Evolutionary conservation across 2,797 vertebrate genomes (phyloP).

Genomic region (Crypturellus tataupa): DNA sequence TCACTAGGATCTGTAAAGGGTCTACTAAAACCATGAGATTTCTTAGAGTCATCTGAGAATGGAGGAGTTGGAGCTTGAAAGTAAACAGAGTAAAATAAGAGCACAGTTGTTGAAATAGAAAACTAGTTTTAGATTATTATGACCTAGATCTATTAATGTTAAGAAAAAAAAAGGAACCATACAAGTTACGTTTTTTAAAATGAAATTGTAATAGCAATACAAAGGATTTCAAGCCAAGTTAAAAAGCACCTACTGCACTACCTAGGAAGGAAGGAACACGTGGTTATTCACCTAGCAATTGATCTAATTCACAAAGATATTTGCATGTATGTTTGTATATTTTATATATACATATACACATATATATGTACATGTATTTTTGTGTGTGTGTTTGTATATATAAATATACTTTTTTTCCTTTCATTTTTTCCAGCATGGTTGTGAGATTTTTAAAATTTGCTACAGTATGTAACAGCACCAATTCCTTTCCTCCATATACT

Average conservation of each 20-base stretch:
- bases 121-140: neutral
- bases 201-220: neutral
- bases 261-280: constrained; percentile 19
- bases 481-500: neutral
- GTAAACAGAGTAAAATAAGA: constrained; percentile 9
- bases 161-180: neutral
- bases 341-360: too few relatives aligned
- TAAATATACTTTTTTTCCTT: neutral
- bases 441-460: neutral
- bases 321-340: too few relatives aligned
- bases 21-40: neutral
- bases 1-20: neutral
- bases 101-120: neutral
- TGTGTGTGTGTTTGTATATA: too few relatives aligned
- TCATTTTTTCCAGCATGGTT: neutral
- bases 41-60: constrained; percentile 13
- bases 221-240: constrained; percentile 33
- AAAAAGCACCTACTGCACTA: constrained; percentile 7
- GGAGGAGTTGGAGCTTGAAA: constrained; percentile 8
- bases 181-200: neutral
- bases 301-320: neutral
- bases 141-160: neutral
- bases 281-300: neutral
- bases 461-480: neutral
- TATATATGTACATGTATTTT: too few relatives aligned